Base-by-base conservation (phyloP, 2,113 vertebrate genomes). In the Gobius niger region DNA sequence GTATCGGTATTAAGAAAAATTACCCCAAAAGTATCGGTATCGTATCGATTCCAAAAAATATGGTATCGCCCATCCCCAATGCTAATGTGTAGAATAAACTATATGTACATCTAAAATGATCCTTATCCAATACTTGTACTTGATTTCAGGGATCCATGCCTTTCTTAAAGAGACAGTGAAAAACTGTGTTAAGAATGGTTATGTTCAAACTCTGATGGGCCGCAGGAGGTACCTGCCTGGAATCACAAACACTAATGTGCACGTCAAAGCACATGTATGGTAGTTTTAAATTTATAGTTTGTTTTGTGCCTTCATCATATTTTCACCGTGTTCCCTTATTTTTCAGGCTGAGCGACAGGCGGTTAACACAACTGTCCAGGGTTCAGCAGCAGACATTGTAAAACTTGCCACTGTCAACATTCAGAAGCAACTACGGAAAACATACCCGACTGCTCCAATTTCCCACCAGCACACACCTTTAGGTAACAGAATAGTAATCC, bases 311-410 rank as follows among this genome's bases (percentile, higher is more conserved):
- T 34, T 14, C 47, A 50, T 14, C 47, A 50, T 50, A 6, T 50
- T 49, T 49, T 14, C 47, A 50, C 1, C 34, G n/a, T 13, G 0
- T 62, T 4, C 1, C 2, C 63, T 18, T 44, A 14, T 13, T 56
- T 63, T 52, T 59, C 79, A 99, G 98, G 96, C 98, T 18, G 96
- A 99, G 81, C 93, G 97, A 9, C 97, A 99, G 87, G 96, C 97
- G 2, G 95, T 99, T 76, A 99, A 99, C 81, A 97, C 97, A 5
- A 94, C 94, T 1, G 96, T 99, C 7, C 98, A 99, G 85, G 98
- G 97, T 40, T 99, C 98, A 4, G 98, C 98, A 0, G 97, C 98
- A 7, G 98, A 99, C 86, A 94, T 99, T 18, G 95, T 99, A 18
- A 99, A 99, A 92, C 88, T 91, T 9, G 98, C 98, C 53, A 99